These are phyloP conservation scores for Cygnus buccinator DNA, from an alignment of 2,113 vertebrate genomes.

Conservation along the genomic window DNA sequence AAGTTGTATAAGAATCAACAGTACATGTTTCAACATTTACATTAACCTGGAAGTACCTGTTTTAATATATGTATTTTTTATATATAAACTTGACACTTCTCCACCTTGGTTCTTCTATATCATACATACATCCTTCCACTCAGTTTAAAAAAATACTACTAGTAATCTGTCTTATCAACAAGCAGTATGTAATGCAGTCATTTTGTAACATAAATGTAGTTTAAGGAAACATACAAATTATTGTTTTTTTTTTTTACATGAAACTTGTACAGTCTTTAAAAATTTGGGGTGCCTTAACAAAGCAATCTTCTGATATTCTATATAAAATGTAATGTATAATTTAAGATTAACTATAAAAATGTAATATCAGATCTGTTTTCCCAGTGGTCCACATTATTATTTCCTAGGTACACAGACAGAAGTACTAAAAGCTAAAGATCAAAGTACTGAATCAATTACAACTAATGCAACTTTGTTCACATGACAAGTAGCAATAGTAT, in stretches of 20 bases:
- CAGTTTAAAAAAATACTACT: too few relatives aligned
- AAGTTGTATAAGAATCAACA: too few relatives aligned
- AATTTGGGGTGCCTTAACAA: background rate
- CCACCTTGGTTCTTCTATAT: too few relatives aligned
- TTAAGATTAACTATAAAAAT: background rate
- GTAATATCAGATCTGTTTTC: background rate
- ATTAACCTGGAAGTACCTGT: too few relatives aligned
- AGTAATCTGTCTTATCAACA: too few relatives aligned
- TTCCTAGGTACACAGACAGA: background rate
- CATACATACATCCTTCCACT: too few relatives aligned
- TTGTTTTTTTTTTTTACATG: background rate
- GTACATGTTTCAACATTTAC: too few relatives aligned
- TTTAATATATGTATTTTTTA: too few relatives aligned
- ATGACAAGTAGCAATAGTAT: background rate
- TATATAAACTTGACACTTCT: too few relatives aligned
- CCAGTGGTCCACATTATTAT: background rate
- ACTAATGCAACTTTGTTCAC: background rate
- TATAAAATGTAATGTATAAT: background rate
- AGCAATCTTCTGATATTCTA: background rate
- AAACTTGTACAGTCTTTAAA: background rate
- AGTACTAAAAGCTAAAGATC: background rate
- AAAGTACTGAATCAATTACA: background rate
- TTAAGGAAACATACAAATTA: background rate
- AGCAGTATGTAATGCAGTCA: too few relatives aligned
- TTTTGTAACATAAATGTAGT: background rate